Base-by-base conservation (phyloP, 2,888 invertebrate species). In the Cephus nigrinus region DNA sequence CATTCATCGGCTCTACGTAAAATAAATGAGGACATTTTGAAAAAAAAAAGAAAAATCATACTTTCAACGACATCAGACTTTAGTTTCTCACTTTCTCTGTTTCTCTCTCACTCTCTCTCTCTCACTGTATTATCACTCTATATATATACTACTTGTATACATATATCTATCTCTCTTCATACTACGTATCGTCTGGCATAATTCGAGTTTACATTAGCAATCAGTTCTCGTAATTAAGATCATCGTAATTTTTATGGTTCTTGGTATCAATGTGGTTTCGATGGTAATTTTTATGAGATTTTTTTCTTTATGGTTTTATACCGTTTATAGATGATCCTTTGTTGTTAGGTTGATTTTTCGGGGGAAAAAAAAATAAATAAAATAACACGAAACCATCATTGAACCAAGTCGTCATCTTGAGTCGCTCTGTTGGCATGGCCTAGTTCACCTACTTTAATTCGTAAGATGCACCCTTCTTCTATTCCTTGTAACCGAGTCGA, bases 361-460 rank as follows among this genome's bases (percentile, higher is more conserved):
- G 30, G 30, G 0, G 0, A 55, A 23, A 55, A 55, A 55, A 55
- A 32, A 55, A 32, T 31, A 31, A 55, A 32, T 36, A 32, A 72
- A 76, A 68, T 69, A 55, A 77, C 55, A 74, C 33, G 80, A 82
- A 86, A 82, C 81, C 83, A 83, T 83, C 83, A 82, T 79, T 77
- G 73, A 71, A 74, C 75, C 75, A 73, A 71, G 79, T 84, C 80
- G 55, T 23, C 82, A 78, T 83, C 83, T 82, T 80, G 76, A 86
- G 81, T 33, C 81, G 84, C 83, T 87, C 84, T 85, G 82, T 87
- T 86, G 85, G 91, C 90, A 90, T 91, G 91, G 87, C 88, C 86
- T 89, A 85, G 84, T 86, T 87, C 86, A 88, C 88, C 81, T 86
- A 87, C 82, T 87, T 84, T 83, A 84, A 81, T 88, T 86, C 81